Percentiles rank a stretch among this genome's conserved stretches.
Evolutionary conservation across 2,888 invertebrate genomes (phyloP).

Genomic region (Rotaria socialis): DNA sequence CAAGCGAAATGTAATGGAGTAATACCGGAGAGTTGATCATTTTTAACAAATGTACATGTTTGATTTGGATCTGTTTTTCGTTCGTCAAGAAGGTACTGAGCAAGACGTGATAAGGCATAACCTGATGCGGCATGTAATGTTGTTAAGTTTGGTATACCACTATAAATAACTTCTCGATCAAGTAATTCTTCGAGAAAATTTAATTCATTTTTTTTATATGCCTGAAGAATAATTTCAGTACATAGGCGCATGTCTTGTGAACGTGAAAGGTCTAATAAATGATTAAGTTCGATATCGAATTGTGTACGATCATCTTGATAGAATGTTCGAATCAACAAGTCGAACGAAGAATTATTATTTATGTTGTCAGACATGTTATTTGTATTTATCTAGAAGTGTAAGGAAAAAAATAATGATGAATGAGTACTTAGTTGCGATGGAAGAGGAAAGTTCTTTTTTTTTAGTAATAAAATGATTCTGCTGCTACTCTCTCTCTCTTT

Average conservation of each 20-base stretch:
- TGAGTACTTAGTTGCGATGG: background rate
- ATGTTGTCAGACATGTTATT: background rate
- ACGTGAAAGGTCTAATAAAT: slow-evolving; percentile 8
- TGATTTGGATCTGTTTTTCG: background rate
- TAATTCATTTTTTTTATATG: background rate
- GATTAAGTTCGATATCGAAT: slow-evolving; percentile 18
- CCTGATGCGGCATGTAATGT: slow-evolving; percentile 21
- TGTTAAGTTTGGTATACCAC: slow-evolving; percentile 1
- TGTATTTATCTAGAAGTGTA: background rate
- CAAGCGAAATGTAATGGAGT: slow-evolving; percentile 43
- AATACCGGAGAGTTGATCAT: slow-evolving; percentile 6
- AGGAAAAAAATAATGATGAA: slow-evolving; percentile 1
- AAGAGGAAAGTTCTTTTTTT: background rate
- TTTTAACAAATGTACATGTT: slow-evolving; percentile 27
- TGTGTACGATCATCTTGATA: slow-evolving; percentile 13
- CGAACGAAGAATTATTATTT: background rate
- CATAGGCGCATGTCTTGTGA: background rate
- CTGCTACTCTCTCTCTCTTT: background rate
- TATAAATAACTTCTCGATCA: background rate
- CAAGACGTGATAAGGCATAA: background rate
- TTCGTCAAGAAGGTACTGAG: background rate
- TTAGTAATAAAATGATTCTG: background rate
- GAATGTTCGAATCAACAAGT: background rate
- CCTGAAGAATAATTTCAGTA: slow-evolving; percentile 13
- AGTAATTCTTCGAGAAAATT: background rate